These are phyloP conservation scores for Squalus acanthias DNA, from an alignment of 2,797 vertebrate genomes.

Conservation along the genomic window DNA sequence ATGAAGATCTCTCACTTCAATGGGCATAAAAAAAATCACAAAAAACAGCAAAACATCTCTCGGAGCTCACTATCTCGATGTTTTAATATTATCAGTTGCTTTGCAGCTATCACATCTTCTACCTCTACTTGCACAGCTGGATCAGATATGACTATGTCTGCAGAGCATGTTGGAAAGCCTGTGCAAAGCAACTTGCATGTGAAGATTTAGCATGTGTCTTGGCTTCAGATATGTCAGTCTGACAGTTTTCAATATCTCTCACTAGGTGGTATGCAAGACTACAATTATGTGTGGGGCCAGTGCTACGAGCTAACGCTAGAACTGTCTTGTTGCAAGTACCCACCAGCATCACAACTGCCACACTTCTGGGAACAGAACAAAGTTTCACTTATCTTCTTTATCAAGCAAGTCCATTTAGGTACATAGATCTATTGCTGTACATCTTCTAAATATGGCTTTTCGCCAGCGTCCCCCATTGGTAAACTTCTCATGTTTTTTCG, in stretches of 20 bases:
- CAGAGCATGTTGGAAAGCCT: neutral
- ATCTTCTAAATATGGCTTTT: neutral
- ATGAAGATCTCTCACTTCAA: neutral
- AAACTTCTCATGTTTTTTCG: neutral
- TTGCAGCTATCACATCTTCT: neutral
- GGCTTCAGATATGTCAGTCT: neutral
- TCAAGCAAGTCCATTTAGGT: conserved; percentile 88
- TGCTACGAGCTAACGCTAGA: conserved; percentile 87
- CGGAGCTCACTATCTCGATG: neutral
- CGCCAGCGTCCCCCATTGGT: neutral
- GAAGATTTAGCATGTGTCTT: conserved; percentile 44
- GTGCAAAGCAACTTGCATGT: neutral
- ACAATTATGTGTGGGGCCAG: conserved; percentile 86
- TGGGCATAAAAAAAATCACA: neutral
- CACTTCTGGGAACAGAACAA: conserved; percentile 76
- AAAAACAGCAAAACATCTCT: neutral
- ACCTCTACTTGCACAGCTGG: neutral
- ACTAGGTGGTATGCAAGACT: conserved; percentile 93
- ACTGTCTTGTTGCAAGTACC: conserved; percentile 88
- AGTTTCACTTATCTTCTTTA: conserved; percentile 70
- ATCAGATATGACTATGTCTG: neutral
- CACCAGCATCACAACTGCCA: conserved; percentile 63
- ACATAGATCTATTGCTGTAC: conserved; percentile 41
- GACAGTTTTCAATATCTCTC: conserved; percentile 34
- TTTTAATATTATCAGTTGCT: neutral